Percentiles rank a stretch among this genome's conserved stretches.
These are phyloP conservation scores for Cottus gobio DNA, from an alignment of 2,113 vertebrate species.

Conservation along the genomic window DNA sequence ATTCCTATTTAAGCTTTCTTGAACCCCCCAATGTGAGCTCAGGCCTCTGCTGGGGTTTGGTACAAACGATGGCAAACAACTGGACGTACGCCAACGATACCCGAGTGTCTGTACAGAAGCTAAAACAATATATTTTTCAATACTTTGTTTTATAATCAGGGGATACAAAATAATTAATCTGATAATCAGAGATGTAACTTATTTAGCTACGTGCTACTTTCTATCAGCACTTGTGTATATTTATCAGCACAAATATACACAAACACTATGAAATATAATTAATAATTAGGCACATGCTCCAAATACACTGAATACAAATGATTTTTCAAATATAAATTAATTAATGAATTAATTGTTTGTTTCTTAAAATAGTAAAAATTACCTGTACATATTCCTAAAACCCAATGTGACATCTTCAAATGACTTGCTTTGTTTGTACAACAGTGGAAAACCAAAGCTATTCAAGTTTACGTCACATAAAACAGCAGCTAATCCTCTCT, in stretches of 20 bases:
- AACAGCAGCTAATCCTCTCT: background rate
- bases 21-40: conserved; percentile 33
- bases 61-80: conserved; percentile 43
- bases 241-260: background rate
- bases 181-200: background rate
- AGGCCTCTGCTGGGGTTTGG: conserved; percentile 15
- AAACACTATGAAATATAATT: background rate
- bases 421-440: background rate
- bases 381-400: background rate
- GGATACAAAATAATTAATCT: background rate
- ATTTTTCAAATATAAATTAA: background rate
- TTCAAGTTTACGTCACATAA: background rate
- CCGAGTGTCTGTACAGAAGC: background rate
- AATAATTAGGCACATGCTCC: background rate
- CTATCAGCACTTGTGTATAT: background rate
- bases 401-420: background rate
- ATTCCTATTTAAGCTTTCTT: conserved; percentile 42
- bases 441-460: background rate
- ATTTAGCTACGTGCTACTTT: background rate
- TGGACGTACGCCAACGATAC: background rate
- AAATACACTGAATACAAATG: background rate
- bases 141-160: background rate
- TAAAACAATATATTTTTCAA: background rate
- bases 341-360: background rate
- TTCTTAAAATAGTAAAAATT: background rate